Conservation (phyloP, 2,888 invertebrate genomes). For the Latrodectus hesperus region DNA sequence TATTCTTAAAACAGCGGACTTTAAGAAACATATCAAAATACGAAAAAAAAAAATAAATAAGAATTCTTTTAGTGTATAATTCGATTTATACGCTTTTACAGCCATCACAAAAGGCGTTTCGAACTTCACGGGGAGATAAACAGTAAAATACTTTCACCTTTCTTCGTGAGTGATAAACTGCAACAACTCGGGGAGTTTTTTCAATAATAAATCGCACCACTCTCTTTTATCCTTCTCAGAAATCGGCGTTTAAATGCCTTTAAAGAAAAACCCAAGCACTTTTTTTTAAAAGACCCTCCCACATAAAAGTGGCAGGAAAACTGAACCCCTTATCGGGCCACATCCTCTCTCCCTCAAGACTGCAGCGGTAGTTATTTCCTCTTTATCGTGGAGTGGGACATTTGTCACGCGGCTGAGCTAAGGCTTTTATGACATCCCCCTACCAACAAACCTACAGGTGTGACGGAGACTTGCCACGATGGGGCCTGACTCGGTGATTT, state of each 20-base stretch:
- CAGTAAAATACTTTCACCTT: too few species aligned
- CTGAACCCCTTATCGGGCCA: not conserved
- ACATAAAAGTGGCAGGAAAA: not conserved
- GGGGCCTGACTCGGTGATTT: not conserved
- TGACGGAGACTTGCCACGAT: not conserved
- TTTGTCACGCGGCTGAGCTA: not conserved
- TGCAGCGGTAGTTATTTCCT: not conserved
- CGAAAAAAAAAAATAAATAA: too few species aligned
- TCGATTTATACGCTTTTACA: too few species aligned
- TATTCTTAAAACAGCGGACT: too few species aligned
- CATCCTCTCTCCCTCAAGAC: not conserved
- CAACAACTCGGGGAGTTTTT: not conserved
- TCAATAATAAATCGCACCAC: not conserved
- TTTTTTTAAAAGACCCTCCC: not conserved
- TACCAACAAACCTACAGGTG: not conserved
- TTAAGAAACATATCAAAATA: too few species aligned
- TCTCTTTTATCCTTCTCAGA: not conserved
- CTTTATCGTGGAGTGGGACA: slow-evolving; percentile 5
- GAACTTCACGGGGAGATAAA: too few species aligned
- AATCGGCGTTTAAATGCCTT: not conserved
- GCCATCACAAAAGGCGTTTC: too few species aligned
- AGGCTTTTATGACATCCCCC: not conserved
- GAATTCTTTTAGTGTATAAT: too few species aligned
- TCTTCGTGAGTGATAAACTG: too few species aligned
- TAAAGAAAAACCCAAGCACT: not conserved